Evolutionary conservation across 1,140 invertebrate genomes (phyloP).

Genomic region (Penaeus vannamei): DNA sequence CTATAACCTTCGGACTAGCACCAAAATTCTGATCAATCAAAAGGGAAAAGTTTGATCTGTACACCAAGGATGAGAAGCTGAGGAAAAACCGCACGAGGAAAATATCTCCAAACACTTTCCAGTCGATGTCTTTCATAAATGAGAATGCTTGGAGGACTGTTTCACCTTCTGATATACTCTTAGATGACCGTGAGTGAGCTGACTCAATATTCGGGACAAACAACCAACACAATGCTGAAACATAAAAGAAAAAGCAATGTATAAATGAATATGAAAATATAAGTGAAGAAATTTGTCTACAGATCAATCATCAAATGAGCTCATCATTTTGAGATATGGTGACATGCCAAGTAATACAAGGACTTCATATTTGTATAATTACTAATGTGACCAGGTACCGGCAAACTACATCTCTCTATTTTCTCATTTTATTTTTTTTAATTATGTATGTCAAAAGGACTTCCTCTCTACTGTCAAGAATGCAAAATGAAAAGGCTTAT

Average conservation of each 20-base stretch:
- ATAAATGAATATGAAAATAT: background rate
- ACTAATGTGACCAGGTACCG: no score
- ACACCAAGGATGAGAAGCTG: slow-evolving; percentile 72
- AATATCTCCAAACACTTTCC: slow-evolving; percentile 71
- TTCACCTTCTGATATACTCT: slow-evolving; percentile 48
- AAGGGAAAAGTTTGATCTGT: slow-evolving; percentile 71
- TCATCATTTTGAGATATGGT: no score
- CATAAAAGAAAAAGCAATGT: slow-evolving; percentile 10
- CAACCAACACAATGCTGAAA: slow-evolving; percentile 69
- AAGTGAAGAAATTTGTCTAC: no score
- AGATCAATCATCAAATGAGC: no score
- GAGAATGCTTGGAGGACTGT: slow-evolving; percentile 67
- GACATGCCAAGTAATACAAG: no score
- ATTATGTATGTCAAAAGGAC: no score
- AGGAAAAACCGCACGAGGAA: slow-evolving; percentile 72
- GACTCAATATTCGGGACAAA: slow-evolving; percentile 64
- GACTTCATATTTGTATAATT: no score
- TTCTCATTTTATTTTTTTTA: no score
- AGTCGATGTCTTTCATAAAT: slow-evolving; percentile 69
- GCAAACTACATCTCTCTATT: no score
- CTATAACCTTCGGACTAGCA: slow-evolving; percentile 69
- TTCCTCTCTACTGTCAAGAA: no score
- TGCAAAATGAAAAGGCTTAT: no score
- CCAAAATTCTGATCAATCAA: slow-evolving; percentile 70
- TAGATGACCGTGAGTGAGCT: background rate